Percentiles rank a stretch among this genome's conserved stretches.
Evolutionary conservation across 1,140 invertebrate genomes (phyloP).

Genomic region (Epicauta chinensis): DNA sequence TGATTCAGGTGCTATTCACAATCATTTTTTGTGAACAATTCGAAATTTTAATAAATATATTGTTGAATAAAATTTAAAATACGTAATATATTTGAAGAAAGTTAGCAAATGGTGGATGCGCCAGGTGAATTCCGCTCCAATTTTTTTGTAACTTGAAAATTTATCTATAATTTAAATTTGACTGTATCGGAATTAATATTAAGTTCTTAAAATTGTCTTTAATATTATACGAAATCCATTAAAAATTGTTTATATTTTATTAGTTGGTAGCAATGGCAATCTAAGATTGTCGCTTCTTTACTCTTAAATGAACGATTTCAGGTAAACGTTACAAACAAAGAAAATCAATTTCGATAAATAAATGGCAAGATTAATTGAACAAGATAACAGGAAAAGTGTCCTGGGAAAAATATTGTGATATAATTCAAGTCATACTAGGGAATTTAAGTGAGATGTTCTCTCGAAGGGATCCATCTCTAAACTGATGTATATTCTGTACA

Average conservation of each 20-base stretch:
- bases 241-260: too few relatives aligned
- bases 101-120: not conserved
- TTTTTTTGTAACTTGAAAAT: too few relatives aligned
- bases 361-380: conserved; percentile 18
- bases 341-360: conserved; percentile 20
- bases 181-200: too few relatives aligned
- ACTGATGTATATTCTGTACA: conserved; percentile 20
- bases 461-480: conserved; percentile 8
- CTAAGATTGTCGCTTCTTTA: not conserved
- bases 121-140: not conserved
- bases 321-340: conserved; percentile 4
- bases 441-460: conserved; percentile 17
- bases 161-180: too few relatives aligned
- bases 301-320: conserved; percentile 1
- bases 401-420: conserved; percentile 15
- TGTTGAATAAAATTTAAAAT: too few relatives aligned
- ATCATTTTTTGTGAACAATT: too few relatives aligned
- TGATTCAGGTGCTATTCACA: too few relatives aligned
- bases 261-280: not conserved
- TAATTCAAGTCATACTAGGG: conserved; percentile 13
- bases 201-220: too few relatives aligned
- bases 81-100: too few relatives aligned
- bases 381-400: conserved; percentile 15
- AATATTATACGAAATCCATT: too few relatives aligned
- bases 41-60: too few relatives aligned